phyloP scores from a whole-genome alignment of 64 coral and sea anemone species.

The Cladopsammia gracilis region DNA sequence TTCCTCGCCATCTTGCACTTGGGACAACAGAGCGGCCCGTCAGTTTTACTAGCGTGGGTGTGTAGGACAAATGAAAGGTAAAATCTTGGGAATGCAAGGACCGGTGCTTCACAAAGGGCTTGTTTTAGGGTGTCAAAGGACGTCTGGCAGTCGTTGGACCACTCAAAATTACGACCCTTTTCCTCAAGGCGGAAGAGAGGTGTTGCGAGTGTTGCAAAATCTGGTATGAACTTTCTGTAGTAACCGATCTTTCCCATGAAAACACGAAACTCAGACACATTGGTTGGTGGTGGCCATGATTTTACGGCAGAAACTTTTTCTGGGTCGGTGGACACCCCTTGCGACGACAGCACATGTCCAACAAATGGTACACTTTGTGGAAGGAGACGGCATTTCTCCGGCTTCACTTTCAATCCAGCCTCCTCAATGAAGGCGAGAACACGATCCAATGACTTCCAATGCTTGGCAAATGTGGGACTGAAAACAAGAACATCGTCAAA shows the following conservation, averaged over 20 bases:
- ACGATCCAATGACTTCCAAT: slow-evolving; percentile 27
- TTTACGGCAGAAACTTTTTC: slow-evolving; percentile 54
- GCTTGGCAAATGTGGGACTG: not conserved
- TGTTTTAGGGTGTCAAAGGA: slow-evolving; percentile 13
- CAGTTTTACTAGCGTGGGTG: no score
- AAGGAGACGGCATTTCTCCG: slow-evolving; percentile 54
- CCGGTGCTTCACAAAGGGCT: not conserved
- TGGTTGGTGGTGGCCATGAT: slow-evolving; percentile 56
- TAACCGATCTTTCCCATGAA: slow-evolving; percentile 50
- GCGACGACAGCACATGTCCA: slow-evolving; percentile 50
- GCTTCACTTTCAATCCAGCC: slow-evolving; percentile 62
- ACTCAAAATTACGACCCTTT: not conserved
- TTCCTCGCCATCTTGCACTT: slow-evolving; percentile 23
- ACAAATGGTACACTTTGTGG: slow-evolving; percentile 20
- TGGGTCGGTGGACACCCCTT: slow-evolving; percentile 53
- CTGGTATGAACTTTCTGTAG: slow-evolving; percentile 41
- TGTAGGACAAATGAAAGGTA: no score
- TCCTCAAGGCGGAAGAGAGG: slow-evolving; percentile 19
- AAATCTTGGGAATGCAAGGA: no score
- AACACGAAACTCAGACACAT: slow-evolving; percentile 51
- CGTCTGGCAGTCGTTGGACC: slow-evolving; percentile 5
- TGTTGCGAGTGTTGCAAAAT: slow-evolving; percentile 37
- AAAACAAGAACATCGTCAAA: slow-evolving; percentile 51
- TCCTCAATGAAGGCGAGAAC: slow-evolving; percentile 12
- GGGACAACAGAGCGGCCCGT: not conserved